These are phyloP conservation scores for Chaetorhynchus papuensis DNA, from an alignment of 2,113 vertebrate species.

Conservation along the genomic window DNA sequence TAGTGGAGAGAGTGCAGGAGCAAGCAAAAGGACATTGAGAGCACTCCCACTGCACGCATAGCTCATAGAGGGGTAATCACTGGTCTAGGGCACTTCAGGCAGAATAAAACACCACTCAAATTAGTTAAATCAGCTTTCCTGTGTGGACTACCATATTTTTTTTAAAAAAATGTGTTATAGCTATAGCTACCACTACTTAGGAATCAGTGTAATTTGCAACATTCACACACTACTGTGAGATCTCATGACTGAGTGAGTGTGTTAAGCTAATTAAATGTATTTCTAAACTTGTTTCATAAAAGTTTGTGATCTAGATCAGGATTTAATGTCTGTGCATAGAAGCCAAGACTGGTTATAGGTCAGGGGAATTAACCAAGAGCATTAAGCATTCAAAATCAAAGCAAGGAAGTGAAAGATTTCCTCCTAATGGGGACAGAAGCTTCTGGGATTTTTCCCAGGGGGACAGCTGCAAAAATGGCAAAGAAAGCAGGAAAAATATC, in stretches of 20 bases:
- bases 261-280: background rate
- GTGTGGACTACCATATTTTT: background rate
- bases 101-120: background rate
- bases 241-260: background rate
- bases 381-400: conserved; percentile 35
- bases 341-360: conserved; percentile 38
- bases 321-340: background rate
- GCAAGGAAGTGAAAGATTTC: conserved; percentile 45
- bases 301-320: background rate
- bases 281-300: conserved; percentile 4
- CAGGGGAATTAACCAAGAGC: conserved; percentile 5
- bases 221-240: background rate
- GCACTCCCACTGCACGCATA: background rate
- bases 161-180: background rate
- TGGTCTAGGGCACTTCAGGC: background rate
- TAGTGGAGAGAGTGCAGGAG: background rate
- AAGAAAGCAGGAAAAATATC: background rate
- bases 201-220: background rate
- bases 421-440: conserved; percentile 18
- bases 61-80: background rate
- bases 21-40: rapidly evolving
- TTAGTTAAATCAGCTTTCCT: background rate
- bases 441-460: conserved; percentile 24
- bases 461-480: background rate
- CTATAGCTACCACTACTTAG: background rate